Base-by-base conservation (phyloP, 2,113 vertebrate species). In the Boulengeromyrus knoepffleri region DNA sequence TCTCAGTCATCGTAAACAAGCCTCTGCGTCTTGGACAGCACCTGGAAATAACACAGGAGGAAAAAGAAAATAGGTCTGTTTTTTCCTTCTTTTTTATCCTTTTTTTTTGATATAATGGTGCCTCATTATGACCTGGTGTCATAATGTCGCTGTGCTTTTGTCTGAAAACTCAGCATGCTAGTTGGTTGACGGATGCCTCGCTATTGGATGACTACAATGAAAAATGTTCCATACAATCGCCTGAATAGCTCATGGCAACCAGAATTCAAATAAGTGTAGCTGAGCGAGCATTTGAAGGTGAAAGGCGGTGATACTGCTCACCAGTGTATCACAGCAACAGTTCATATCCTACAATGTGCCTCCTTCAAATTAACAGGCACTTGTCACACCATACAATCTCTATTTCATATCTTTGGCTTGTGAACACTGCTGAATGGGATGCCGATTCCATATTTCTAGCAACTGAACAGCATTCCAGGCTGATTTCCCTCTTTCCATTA, bases 281-380 rank as follows among this genome's bases (percentile, higher is more conserved):
- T 3, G 47, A 36, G 36, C 2, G 12, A 39, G 50, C 50, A 17
- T 87, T 21, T 87, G 49, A 42, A 36, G 39, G 27, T 49, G 24
- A 50, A 52, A 56, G n/a, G 85, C 50, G 3, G 85, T 36, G 27
- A 53, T 17, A 87, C 50, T 13, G 2, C 85, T 47, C 27, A 87
- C 85, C 49, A 36, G 2, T 21, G 50, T 53, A 39, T 5, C 49
- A 19, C 50, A 87, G n/a, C 50, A 87, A 36, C 85, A 21, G 85
- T 5, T 53, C 15, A 39, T n/a, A 36, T 87, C 50, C 47, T 21
- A 8, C n/a, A 10, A n/a, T 42, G 3, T 12, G 17, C 50, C 24
- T 87, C 47, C n/a, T 17, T 87, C 49, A 87, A 56, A 87, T 87
- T 53, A 87, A 56, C 85, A 36, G 27, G 49, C 50, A 87, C 85